Evolutionary conservation across 2,888 invertebrate genomes (phyloP).

Genomic region (Herminia tarsipennalis): DNA sequence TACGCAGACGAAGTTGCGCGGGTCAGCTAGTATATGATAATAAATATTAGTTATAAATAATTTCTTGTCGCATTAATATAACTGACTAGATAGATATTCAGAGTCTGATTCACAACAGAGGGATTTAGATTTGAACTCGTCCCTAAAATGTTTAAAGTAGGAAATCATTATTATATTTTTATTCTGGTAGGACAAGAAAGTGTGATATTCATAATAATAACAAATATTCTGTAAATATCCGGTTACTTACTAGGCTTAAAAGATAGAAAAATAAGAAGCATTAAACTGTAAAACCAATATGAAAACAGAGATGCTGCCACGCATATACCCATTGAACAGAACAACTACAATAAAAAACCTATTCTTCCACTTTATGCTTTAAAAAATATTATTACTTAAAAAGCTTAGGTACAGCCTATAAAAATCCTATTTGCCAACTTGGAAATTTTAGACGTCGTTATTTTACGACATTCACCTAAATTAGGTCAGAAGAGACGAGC

Average conservation of each 20-base stretch:
- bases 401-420: constrained; percentile 46
- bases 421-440: constrained; percentile 48
- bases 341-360: neutral
- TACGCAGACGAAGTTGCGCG: no score
- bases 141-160: no score
- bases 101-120: no score
- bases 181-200: no score
- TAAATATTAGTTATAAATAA: no score
- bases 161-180: no score
- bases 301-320: neutral
- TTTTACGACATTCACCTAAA: constrained; percentile 51
- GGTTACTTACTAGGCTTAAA: neutral
- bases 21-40: no score
- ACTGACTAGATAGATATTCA: no score
- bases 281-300: neutral
- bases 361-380: constrained; percentile 13
- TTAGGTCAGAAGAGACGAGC: constrained; percentile 42
- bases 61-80: no score
- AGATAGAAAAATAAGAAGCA: neutral
- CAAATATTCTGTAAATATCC: neutral
- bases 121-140: no score
- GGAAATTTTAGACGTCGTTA: constrained; percentile 44
- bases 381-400: constrained; percentile 43
- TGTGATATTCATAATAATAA: no score
- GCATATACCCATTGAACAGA: neutral